Evolutionary conservation across 2,888 invertebrate species (phyloP), one percentile per base, ranked within the genome.

Genomic region (Chironomus tentans): DNA sequence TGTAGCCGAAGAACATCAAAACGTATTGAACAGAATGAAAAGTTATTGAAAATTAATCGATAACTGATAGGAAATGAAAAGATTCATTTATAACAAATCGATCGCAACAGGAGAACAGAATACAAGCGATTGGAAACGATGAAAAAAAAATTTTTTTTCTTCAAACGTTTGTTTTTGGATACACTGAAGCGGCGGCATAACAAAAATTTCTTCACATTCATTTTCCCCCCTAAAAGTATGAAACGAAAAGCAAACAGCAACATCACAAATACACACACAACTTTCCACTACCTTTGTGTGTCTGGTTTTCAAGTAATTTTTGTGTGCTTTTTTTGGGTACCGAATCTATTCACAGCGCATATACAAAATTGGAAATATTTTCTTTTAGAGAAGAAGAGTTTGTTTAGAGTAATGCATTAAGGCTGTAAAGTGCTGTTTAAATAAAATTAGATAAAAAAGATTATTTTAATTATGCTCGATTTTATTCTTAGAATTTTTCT

Each of bases 31-130:
- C 62, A 18, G 18, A n/a, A 50, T 13, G 72, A 74, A 47, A 74
- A 48, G 62, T 74, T 74, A 74, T 74, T 74, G 74, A 74, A 74
- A 74, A 74, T 74, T 74, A 74, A 74, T 74, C 74, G 74, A 74
- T 74, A 74, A 68, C 74, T 74, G 74, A 74, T 74, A 74, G 74
- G 74, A 74, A 74, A 74, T 46, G 74, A 68, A 74, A 68, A 74
- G 74, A 74, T 74, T 74, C 74, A 74, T 74, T 74, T 74, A 74
- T 74, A 68, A 68, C 65, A 74, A 74, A 74, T 74, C 74, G 74
- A 74, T 74, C 24, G 74, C 74, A 74, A 47, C 68, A 74, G 74
- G 74, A 28, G 62, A 65, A 68, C 74, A 74, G 22, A 62, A 74
- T 61, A 24, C 6, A 22, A 22, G 18, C 62, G 74, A 74, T 74